Evolutionary conservation across 2,797 vertebrate species (phyloP).

Genomic region (Labeo calbasu): DNA sequence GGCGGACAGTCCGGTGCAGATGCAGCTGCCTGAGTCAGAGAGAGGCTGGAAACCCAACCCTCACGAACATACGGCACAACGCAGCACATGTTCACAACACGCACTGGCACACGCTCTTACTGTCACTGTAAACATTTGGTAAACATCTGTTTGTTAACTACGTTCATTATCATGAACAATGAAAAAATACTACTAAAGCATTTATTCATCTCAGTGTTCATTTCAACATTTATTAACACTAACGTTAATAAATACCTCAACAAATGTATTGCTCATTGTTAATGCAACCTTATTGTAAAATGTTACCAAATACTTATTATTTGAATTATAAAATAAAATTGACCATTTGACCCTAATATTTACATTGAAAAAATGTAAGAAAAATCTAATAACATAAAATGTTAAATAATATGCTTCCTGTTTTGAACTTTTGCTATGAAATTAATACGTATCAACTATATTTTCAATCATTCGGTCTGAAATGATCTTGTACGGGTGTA

Average conservation of each 20-base stretch:
- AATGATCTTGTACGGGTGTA: constrained; percentile 46
- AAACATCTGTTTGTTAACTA: neutral
- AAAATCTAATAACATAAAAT: neutral
- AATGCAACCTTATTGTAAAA: neutral
- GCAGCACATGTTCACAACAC: constrained; percentile 32
- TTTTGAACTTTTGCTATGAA: constrained; percentile 8
- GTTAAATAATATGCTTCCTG: neutral
- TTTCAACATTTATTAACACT: neutral
- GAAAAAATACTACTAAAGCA: neutral
- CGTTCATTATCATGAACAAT: neutral
- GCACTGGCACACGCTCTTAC: neutral
- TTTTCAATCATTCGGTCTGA: constrained; percentile 25
- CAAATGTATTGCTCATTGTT: neutral
- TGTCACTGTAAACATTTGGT: neutral
- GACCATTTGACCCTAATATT: neutral
- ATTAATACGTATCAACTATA: constrained; percentile 17
- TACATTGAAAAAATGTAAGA: neutral
- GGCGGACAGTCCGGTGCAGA: constrained; percentile 22
- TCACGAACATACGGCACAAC: constrained; percentile 16
- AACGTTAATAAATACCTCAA: neutral
- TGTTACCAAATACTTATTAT: neutral
- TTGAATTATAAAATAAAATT: neutral
- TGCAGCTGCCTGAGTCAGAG: constrained; percentile 24
- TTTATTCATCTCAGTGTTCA: neutral
- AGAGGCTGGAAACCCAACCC: constrained; percentile 6